Percentiles rank a stretch among this genome's conserved stretches.
phyloP scores from a whole-genome alignment of 2,113 vertebrate species.

The Nyctibius bracteatus region DNA sequence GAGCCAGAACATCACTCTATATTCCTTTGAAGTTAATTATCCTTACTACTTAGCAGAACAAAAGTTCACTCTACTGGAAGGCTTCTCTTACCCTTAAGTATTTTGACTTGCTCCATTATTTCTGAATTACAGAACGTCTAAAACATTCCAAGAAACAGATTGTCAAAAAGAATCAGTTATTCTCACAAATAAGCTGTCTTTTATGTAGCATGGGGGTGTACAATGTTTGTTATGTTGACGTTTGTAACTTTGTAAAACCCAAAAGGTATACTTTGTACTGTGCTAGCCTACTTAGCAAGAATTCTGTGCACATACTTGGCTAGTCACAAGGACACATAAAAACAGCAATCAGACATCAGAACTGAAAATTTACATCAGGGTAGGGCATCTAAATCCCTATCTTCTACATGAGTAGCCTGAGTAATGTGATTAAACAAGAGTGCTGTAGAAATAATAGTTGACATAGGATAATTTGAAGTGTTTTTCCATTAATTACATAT shows the following conservation, averaged over 20 bases:
- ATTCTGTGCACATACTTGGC: not conserved
- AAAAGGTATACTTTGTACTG: not conserved
- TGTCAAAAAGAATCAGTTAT: not conserved
- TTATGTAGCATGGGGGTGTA: not conserved
- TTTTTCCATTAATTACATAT: not conserved
- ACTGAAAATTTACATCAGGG: not conserved
- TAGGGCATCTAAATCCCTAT: not conserved
- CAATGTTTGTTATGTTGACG: not conserved
- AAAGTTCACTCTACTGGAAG: not conserved
- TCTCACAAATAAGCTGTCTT: not conserved
- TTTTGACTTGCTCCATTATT: not conserved
- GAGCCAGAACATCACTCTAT: not conserved
- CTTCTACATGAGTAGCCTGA: not conserved
- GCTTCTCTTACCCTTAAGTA: not conserved
- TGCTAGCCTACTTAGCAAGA: not conserved
- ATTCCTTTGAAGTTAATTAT: not conserved
- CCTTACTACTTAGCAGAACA: not conserved
- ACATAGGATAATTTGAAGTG: not conserved
- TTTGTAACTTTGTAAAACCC: not conserved
- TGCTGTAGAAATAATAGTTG: accelerated
- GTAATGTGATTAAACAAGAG: accelerated
- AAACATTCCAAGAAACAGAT: not conserved
- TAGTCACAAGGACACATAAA: not conserved
- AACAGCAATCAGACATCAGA: not conserved
- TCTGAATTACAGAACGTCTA: not conserved